A percentile compares a stretch with the other conserved stretches of the same genome.
phyloP scores from a whole-genome alignment of 1,140 invertebrate species.

The Pogonus chalceus region DNA sequence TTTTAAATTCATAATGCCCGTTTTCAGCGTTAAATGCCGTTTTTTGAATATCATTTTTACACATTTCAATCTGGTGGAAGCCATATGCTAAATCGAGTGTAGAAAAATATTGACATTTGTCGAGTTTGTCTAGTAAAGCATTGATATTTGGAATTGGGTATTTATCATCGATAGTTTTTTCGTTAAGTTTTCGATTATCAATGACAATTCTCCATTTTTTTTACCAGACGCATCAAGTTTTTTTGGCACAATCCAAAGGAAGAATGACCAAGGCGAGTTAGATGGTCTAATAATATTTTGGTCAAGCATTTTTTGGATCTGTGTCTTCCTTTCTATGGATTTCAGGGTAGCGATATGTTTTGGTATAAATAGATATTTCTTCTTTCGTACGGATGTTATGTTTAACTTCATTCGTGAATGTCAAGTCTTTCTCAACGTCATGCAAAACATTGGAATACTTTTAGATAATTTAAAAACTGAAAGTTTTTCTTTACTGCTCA shows the following conservation, averaged over 20 bases:
- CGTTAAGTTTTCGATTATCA: slow-evolving; percentile 33
- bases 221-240: slow-evolving; percentile 18
- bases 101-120: slow-evolving; percentile 34
- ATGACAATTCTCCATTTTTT: slow-evolving; percentile 29
- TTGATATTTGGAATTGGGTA: slow-evolving; percentile 44
- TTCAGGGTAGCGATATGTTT: no score
- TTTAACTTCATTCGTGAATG: no score
- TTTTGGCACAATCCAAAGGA: slow-evolving; percentile 25
- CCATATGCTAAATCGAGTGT: slow-evolving; percentile 37
- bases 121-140: slow-evolving; percentile 37
- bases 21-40: slow-evolving; percentile 12
- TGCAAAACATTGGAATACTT: no score
- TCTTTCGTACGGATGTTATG: no score
- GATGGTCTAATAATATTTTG: no score
- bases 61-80: slow-evolving; percentile 28
- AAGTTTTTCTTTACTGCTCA: no score
- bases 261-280: slow-evolving; percentile 21
- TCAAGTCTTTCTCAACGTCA: no score
- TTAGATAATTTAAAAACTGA: no score
- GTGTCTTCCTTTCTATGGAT: no score
- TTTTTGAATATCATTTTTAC: slow-evolving; percentile 3
- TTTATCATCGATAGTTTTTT: slow-evolving; percentile 31
- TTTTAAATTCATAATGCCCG: neutral
- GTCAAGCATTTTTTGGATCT: no score
- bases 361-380: no score